Evolutionary conservation across 2,113 vertebrate genomes (phyloP), one percentile per base, ranked within the genome.

Genomic region (Columba janthina): DNA sequence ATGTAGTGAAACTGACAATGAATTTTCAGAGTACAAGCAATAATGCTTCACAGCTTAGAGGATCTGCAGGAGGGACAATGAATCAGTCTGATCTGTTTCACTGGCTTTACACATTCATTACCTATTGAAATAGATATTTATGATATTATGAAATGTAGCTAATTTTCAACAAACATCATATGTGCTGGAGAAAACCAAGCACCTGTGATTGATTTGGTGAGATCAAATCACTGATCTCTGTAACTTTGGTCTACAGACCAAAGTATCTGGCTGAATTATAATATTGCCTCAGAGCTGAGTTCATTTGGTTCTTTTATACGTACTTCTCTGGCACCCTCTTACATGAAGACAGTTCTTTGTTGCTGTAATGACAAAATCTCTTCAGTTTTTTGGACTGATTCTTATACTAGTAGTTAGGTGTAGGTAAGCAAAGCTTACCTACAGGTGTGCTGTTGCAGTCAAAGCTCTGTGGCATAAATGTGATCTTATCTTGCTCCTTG

Each of bases 401-500:
- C 38, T 79, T 93, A 26, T 13, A 15, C n/a, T 53, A 22, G n/a
- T 85, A 76, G 48, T 87, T 92, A 66, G 46, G 19, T 36, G 58
- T 76, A 89, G 44, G 46, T 90, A 93, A 85, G 67, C 67, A 62
- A 75, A 73, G 29, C 1, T 0, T 20, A 46, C 18, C 44, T 46
- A 46, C 42, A 76, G 67, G 29, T 77, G 54, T 76, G 64, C 75
- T 91, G 60, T 88, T 96, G 93, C 66, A 91, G 61, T 95, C 78
- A 82, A 79, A 91, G 71, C 74, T 94, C 38, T 81, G 22, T 75
- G 76, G 86, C 66, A 79, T 90, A 92, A 89, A 71, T 69, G 53
- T 60, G 86, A 89, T 96, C 87, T 85, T 97, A 96, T 95, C 94
- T 85, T 82, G 29, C 15, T 8, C 54, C 46, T 88, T 96, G 81